Conservation (phyloP, 1,140 invertebrate species). For the Dysdera silvatica region DNA sequence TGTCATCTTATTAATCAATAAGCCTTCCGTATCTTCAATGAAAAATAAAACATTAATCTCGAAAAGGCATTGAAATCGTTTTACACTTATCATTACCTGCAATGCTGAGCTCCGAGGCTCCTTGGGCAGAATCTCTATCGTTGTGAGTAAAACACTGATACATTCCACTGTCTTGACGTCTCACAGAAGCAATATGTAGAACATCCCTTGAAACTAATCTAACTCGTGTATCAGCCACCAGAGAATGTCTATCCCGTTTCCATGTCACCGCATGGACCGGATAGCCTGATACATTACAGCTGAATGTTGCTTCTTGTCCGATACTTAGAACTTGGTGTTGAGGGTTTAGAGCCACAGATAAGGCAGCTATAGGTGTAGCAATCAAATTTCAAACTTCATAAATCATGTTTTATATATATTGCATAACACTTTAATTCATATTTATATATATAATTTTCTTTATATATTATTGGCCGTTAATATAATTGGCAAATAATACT, state of each 20-base stretch:
- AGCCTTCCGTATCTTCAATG: too few relatives aligned
- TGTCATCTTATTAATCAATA: too few relatives aligned
- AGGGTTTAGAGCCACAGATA: conserved; percentile 1
- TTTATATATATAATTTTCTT: too few relatives aligned
- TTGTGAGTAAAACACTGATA: conserved; percentile 46
- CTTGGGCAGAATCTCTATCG: conserved; percentile 39
- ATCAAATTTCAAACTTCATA: too few relatives aligned
- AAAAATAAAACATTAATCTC: too few relatives aligned
- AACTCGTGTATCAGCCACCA: background rate
- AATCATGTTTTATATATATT: too few relatives aligned
- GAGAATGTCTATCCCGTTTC: conserved; percentile 40
- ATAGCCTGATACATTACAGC: conserved; percentile 73
- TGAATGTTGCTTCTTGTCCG: conserved; percentile 69
- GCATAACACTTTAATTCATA: too few relatives aligned
- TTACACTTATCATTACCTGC: too few relatives aligned
- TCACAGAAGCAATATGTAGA: conserved; percentile 38
- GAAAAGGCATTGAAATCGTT: too few relatives aligned
- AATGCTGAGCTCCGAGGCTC: conserved; percentile 41
- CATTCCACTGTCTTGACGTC: conserved; percentile 44
- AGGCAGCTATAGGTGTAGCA: background rate
- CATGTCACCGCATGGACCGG: conserved; percentile 71
- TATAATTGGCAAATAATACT: too few relatives aligned
- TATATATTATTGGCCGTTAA: too few relatives aligned
- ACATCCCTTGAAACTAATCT: conserved; percentile 16
- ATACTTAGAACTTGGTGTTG: conserved; percentile 51